Base-by-base conservation (phyloP, 2,797 vertebrate species). In the Agapornis canus region DNA sequence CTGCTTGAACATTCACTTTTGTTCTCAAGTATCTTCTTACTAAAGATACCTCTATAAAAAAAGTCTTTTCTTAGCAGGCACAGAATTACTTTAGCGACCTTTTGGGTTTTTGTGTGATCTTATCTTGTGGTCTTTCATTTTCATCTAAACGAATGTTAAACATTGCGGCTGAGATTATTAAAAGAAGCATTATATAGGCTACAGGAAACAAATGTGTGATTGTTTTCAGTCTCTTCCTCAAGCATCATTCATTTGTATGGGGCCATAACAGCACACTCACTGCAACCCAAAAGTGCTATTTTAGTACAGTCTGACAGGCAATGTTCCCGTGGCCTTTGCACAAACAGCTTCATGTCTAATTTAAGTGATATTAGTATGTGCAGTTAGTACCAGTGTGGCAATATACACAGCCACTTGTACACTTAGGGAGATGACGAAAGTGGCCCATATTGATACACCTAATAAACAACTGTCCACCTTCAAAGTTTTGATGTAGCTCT, bases 391-490 rank as follows among this genome's bases (percentile, higher is more conserved):
- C 43, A n/a, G 45, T 3, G 42, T 18, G 22, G 32, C 65, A 23
- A n/a, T n/a, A 19, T 9, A 35, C 9, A 5, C 0, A 45, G 63
- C 32, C 31, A 14, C n/a, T 80, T 16, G 5, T 9, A 0, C 40
- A 3, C 1, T 42, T 26, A 70, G 29, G 32, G 31, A 60, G 14
- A 40, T 19, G 8, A 43, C 63, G 25, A 18, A 40, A 48, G 22
- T 1, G 5, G 25, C 18, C 20, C 19, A 1, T 2, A 32, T 39
- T 2, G 1, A 11, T 29, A 6, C 15, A 29, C 1, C 32, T 51
- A 7, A 48, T 7, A 17, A 79, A 26, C 31, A 54, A 3, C 37
- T 29, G 47, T 3, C 40, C 54, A 39, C 43, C 54, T 57, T 52
- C 60, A 42, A 48, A 29, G 40, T 42, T 37, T 54, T 0, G 1